These are phyloP conservation scores for Hyaena hyaena DNA, from an alignment of 2,113 vertebrate species.

Conservation along the genomic window DNA sequence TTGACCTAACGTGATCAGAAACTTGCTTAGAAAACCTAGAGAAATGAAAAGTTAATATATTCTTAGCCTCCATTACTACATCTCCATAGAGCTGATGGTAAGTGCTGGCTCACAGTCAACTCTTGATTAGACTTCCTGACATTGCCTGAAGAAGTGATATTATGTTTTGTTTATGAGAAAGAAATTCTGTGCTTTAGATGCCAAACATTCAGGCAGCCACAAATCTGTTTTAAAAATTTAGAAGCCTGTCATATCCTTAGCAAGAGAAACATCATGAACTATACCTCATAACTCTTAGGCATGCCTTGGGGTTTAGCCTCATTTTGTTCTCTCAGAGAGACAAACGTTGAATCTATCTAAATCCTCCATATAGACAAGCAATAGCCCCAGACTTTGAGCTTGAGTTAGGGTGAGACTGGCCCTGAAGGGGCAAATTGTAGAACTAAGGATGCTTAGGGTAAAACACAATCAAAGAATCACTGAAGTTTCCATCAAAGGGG, in stretches of 20 bases:
- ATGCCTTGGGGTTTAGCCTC: neutral
- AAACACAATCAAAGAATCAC: neutral
- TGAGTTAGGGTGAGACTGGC: neutral
- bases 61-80: constrained; percentile 55
- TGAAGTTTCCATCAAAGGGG: neutral
- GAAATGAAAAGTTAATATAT: constrained; percentile 63
- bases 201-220: constrained; percentile 51
- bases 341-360: neutral
- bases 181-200: constrained; percentile 48
- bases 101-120: constrained; percentile 51
- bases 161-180: constrained; percentile 68
- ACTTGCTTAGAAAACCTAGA: constrained; percentile 12
- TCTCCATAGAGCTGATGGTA: constrained; percentile 51
- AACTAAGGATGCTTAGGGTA: neutral
- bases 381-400: neutral
- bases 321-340: neutral
- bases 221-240: constrained; percentile 64
- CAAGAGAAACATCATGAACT: constrained; percentile 30
- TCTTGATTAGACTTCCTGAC: constrained; percentile 73
- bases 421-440: neutral
- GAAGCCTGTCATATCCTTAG: constrained; percentile 61
- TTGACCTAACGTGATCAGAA: constrained; percentile 32
- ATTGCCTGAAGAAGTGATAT: constrained; percentile 67
- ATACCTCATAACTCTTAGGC: constrained; percentile 4
- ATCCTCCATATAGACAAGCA: neutral